A percentile compares a stretch with the other conserved stretches of the same genome.
Conservation (phyloP, 2,113 vertebrate genomes). For the Labeo catla region DNA sequence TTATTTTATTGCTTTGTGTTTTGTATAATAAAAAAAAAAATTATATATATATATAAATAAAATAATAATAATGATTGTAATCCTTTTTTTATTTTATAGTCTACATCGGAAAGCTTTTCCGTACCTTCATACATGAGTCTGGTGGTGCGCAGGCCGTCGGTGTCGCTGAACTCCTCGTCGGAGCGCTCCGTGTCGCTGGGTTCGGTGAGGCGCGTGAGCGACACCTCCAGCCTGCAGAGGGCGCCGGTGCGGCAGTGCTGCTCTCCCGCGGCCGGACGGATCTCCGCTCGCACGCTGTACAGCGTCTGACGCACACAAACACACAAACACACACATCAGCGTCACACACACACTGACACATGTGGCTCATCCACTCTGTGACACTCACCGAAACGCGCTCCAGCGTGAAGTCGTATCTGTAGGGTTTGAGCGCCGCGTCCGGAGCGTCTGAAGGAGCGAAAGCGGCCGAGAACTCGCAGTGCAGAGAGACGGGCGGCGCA, state of each 20-base stretch:
- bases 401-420: conserved; percentile 87
- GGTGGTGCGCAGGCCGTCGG: conserved; percentile 82
- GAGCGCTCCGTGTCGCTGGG: conserved; percentile 83
- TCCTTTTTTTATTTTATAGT: no score
- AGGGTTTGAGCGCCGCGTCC: conserved; percentile 80
- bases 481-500: conserved; percentile 82
- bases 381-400: conserved; percentile 89
- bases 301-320: conserved; percentile 78
- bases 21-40: no score
- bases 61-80: no score
- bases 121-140: conserved; percentile 97
- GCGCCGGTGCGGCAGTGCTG: conserved; percentile 87
- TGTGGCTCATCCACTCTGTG: no score
- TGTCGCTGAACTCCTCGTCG: conserved; percentile 85
- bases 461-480: conserved; percentile 85
- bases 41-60: no score
- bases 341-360: no score
- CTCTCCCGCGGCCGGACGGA: conserved; percentile 81
- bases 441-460: conserved; percentile 82
- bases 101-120: conserved; percentile 3
- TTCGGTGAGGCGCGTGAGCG: conserved; percentile 85
- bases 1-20: no score
- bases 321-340: not conserved
- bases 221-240: conserved; percentile 90
- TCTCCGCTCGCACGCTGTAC: conserved; percentile 86